phyloP scores from a whole-genome alignment of 2,797 vertebrate species.

The Centropyge bicolor region DNA sequence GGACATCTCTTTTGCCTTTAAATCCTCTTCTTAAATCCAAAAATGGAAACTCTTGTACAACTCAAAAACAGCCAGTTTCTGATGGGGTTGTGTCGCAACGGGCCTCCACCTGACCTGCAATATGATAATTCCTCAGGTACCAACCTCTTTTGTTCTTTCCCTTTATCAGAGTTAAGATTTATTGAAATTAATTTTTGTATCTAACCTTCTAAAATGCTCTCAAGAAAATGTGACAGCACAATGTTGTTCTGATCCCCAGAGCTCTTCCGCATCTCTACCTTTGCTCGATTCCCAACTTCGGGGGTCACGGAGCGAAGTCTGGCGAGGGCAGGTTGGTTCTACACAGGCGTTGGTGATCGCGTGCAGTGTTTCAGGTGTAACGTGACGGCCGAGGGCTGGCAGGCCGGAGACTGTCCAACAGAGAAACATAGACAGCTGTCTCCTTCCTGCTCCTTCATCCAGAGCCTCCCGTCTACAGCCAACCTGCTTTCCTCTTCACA shows the following conservation, averaged over 20 bases:
- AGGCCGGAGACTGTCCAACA: constrained; percentile 91
- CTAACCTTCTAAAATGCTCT: background rate
- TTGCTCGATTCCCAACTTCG: constrained; percentile 89
- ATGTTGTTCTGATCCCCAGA: constrained; percentile 79
- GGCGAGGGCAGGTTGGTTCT: constrained; percentile 96
- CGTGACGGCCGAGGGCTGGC: constrained; percentile 93
- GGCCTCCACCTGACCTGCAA: constrained; percentile 87
- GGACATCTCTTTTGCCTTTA: constrained; percentile 82
- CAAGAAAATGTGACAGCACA: background rate
- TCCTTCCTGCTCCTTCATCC: constrained; percentile 93
- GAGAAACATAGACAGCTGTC: constrained; percentile 93
- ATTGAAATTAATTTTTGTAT: background rate
- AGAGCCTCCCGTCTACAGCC: constrained; percentile 86
- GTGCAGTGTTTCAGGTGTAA: constrained; percentile 96
- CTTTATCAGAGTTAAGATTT: background rate
- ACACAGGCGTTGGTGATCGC: constrained; percentile 92
- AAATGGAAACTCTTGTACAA: constrained; percentile 88
- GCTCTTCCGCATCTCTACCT: constrained; percentile 95
- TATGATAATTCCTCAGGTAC: constrained; percentile 91
- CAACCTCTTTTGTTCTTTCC: background rate
- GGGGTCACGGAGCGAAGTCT: constrained; percentile 92
- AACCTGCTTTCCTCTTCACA: constrained; percentile 88
- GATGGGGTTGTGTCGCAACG: constrained; percentile 86
- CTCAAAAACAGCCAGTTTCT: constrained; percentile 88
- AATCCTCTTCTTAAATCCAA: constrained; percentile 38